phyloP scores from a whole-genome alignment of 2,113 vertebrate genomes.

The Cyanoliseus patagonus region DNA sequence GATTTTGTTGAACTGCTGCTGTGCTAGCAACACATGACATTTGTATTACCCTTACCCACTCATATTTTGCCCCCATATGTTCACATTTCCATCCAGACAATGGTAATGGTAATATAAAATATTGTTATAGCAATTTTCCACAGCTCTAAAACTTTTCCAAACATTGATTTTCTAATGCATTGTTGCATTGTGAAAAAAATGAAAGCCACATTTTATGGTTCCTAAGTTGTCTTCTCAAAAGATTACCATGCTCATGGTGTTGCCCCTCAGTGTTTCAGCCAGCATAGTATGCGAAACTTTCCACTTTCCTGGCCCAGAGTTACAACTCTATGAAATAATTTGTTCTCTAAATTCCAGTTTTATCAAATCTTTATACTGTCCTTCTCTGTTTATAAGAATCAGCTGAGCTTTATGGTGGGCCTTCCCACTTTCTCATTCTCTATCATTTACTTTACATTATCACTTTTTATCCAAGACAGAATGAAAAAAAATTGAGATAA shows the following conservation, averaged over 20 bases:
- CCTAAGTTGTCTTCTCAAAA: neutral
- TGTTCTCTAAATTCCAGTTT: neutral
- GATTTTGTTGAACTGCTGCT: neutral
- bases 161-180: neutral
- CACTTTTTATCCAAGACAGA: neutral
- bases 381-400: neutral
- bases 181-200: neutral
- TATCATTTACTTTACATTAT: neutral
- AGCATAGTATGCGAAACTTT: neutral
- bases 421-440: neutral
- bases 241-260: neutral
- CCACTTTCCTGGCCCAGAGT: neutral
- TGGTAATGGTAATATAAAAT: neutral
- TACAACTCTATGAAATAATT: neutral
- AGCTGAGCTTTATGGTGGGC: neutral
- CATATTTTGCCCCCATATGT: accelerated
- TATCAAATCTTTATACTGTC: neutral
- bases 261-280: neutral
- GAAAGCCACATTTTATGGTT: neutral
- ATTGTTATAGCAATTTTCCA: neutral
- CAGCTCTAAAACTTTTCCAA: neutral
- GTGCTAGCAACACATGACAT: accelerated
- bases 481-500: neutral
- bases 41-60: neutral
- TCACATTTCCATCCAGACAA: neutral